Evolutionary conservation across 2,888 invertebrate species (phyloP).

Genomic region (Anticlea derivata): DNA sequence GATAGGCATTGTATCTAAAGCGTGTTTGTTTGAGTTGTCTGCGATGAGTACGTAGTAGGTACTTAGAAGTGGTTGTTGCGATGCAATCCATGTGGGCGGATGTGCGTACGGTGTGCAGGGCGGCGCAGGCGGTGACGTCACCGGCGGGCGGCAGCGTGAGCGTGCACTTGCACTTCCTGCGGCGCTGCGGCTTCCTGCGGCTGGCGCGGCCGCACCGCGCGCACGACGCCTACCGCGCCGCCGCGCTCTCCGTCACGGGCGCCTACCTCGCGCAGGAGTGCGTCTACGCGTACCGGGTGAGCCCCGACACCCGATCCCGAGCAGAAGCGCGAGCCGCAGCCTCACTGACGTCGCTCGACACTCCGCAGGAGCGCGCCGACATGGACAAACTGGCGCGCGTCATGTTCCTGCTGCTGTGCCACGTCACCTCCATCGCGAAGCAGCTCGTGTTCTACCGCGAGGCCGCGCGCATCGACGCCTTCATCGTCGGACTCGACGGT

Average conservation of each 20-base stretch:
- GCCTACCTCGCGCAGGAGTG: conserved; percentile 51
- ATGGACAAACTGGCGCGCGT: conserved; percentile 69
- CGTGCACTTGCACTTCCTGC: conserved; percentile 43
- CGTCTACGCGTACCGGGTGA: conserved; percentile 52
- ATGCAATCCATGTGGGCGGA: too few relatives aligned
- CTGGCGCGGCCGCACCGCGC: conserved; percentile 11
- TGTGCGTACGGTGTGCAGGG: background rate
- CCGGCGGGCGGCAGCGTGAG: conserved; percentile 40
- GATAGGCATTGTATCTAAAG: too few relatives aligned
- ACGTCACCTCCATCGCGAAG: conserved; percentile 69
- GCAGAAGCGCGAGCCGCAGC: too few relatives aligned
- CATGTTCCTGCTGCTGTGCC: conserved; percentile 74
- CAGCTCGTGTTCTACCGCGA: conserved; percentile 60
- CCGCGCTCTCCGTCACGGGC: conserved; percentile 41
- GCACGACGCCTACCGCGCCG: conserved; percentile 40
- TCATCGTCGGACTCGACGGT: conserved; percentile 43
- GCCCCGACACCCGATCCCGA: background rate
- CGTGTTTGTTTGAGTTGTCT: too few relatives aligned
- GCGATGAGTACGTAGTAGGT: too few relatives aligned
- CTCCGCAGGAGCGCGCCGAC: conserved; percentile 54
- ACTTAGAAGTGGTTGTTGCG: too few relatives aligned
- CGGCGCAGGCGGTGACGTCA: conserved; percentile 13
- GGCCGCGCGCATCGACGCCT: conserved; percentile 40
- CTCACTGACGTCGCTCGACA: background rate
- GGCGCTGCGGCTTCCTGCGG: conserved; percentile 45